Evolutionary conservation across 2,113 vertebrate species (phyloP).

Genomic region (Cephalopterus ornatus): DNA sequence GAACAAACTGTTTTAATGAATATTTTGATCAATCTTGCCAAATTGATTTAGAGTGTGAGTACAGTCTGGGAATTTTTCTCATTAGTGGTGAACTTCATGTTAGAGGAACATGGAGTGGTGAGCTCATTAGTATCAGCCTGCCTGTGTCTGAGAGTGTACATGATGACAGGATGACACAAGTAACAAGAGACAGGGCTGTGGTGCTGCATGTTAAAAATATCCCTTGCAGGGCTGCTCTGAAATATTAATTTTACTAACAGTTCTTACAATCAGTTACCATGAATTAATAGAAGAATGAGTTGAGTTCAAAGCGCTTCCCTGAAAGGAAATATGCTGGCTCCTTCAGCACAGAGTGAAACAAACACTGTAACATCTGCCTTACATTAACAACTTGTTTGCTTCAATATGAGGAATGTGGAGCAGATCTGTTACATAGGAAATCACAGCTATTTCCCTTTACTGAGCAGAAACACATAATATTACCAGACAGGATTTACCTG

Average conservation of each 20-base stretch:
- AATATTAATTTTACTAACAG: slow-evolving; percentile 50
- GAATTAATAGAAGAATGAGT: slow-evolving; percentile 5
- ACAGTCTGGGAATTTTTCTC: slow-evolving; percentile 39
- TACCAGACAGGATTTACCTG: background rate
- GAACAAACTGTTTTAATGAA: slow-evolving; percentile 51
- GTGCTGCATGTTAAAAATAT: slow-evolving; percentile 33
- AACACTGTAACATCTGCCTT: background rate
- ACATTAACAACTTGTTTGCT: background rate
- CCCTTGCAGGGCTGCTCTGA: background rate
- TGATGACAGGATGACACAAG: slow-evolving; percentile 19
- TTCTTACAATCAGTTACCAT: slow-evolving; percentile 17
- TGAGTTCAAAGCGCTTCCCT: background rate
- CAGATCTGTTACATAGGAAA: background rate
- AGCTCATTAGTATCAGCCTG: slow-evolving; percentile 45
- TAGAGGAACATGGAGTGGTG: background rate
- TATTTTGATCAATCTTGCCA: slow-evolving; percentile 52
- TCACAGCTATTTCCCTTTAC: background rate
- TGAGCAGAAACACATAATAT: background rate
- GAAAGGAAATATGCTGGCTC: background rate
- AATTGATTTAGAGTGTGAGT: slow-evolving; percentile 31
- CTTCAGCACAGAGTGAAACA: background rate
- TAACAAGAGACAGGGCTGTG: slow-evolving; percentile 12
- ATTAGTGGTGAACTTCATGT: slow-evolving; percentile 38
- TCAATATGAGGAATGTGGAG: background rate
- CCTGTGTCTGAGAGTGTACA: background rate